Evolutionary conservation across 2,888 invertebrate genomes (phyloP), one percentile per base, ranked within the genome.

Genomic region (Ametastegia equiseti): DNA sequence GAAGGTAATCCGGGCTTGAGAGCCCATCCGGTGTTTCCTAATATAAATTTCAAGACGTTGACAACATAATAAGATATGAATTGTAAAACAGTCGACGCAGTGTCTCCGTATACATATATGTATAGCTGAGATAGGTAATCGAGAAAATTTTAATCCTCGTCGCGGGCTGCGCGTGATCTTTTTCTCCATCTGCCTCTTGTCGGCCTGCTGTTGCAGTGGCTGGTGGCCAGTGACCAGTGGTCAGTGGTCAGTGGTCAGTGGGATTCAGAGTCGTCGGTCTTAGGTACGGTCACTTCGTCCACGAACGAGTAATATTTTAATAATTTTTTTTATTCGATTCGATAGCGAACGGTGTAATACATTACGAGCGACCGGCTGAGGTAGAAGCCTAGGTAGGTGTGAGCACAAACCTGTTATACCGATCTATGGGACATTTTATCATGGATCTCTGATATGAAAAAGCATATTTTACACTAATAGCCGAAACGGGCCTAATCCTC

Each of bases 401-500:
- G 78, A 78, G 78, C 78, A 78, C 78, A 78, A 78, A 78, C 78
- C 78, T 78, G 78, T 78, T 78, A 78, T 78, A 78, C 78, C 78
- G 78, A 78, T 78, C 78, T 78, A 78, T 78, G 78, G 78, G 78
- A 78, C 78, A 78, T 78, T 78, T 78, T 78, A 78, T 82, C 77
- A 80, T 81, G 75, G 77, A 50, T 85, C 81, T 85, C 75, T 84
- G 82, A 84, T 83, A 85, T 85, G 84, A 82, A 84, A 83, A 84
- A 85, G 81, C 85, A 88, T 88, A 89, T 87, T 86, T 89, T 86
- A 88, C 84, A 86, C 87, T 87, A 87, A 87, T 88, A 86, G 86
- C 86, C 87, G 86, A 88, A 88, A 88, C 87, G 85, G 83, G 84
- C 85, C 86, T 88, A 89, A 89, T 89, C 88, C 89, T 81, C 81